Evolutionary conservation across 2,797 vertebrate genomes (phyloP), one percentile per base, ranked within the genome.

Genomic region (Podargus strigoides): DNA sequence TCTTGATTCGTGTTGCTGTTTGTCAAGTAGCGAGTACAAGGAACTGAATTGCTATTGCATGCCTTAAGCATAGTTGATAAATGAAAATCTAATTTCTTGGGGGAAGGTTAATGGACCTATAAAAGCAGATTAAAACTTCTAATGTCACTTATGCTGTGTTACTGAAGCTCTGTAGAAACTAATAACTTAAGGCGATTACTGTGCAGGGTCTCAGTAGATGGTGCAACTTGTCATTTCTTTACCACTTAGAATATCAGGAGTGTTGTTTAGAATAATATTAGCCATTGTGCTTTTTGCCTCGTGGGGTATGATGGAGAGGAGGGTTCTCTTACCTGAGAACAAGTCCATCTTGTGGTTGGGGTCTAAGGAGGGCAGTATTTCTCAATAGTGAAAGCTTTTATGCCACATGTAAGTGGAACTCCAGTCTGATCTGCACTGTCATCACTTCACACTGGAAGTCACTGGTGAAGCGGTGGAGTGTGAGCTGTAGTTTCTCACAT

Each of bases 121-220:
- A 87, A 95, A 95, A 94, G 94, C 87, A 91, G 94, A 96, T 95
- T 96, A 94, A 91, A 94, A 89, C 75, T 94, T 81, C 89, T 95
- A 93, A 95, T 16, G 85, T 94, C 89, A 80, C 66, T 95, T 95
- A 87, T 59, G 53, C 79, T 92, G 68, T 85, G 72, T 78, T 90
- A 74, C 58, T 91, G 69, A 80, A 94, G 82, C 89, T 80, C 58
- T 94, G 42, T 80, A 59, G 56, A 89, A 90, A 92, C 64, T 95
- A 94, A 93, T 94, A 89, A 88, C 83, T 94, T 96, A 95, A 92
- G 78, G 63, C 69, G 52, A 78, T 96, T 95, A 94, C 63, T 88
- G 70, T 78, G 58, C 80, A 87, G 75, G 58, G 63, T 87, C 72
- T 91, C 58, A 69, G 67, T 42, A 95, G 72, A 53, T 63, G 44